These are phyloP conservation scores for Tor tambroides DNA, from an alignment of 2,113 vertebrate genomes.

Conservation along the genomic window DNA sequence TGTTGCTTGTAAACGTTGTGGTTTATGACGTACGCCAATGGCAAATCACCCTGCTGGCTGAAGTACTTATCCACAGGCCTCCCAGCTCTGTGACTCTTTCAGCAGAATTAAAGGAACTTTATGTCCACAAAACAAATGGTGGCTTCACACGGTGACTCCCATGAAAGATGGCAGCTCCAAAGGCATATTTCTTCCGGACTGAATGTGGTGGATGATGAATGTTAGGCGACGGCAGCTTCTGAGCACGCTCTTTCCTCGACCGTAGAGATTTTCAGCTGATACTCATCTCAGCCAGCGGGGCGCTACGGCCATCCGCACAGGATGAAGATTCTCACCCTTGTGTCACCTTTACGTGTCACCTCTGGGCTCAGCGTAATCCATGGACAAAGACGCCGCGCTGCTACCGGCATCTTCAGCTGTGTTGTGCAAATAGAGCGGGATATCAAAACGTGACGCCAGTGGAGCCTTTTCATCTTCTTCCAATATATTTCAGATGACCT, in stretches of 20 bases:
- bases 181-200: slow-evolving; percentile 74
- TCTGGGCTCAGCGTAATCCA: slow-evolving; percentile 20
- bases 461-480: slow-evolving; percentile 25
- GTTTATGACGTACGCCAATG: slow-evolving; percentile 30
- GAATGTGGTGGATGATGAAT: slow-evolving; percentile 77
- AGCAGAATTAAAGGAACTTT: slow-evolving; percentile 68
- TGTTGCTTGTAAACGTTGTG: slow-evolving; percentile 34
- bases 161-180: slow-evolving; percentile 74
- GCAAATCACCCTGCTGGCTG: slow-evolving; percentile 53
- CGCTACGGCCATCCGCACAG: slow-evolving; percentile 58
- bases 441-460: not conserved
- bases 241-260: slow-evolving; percentile 46
- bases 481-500: slow-evolving; percentile 30
- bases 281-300: slow-evolving; percentile 64
- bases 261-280: slow-evolving; percentile 69
- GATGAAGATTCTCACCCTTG: slow-evolving; percentile 72
- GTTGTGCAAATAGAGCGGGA: slow-evolving; percentile 11
- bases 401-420: slow-evolving; percentile 23
- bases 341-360: slow-evolving; percentile 69
- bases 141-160: slow-evolving; percentile 67
- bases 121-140: slow-evolving; percentile 73
- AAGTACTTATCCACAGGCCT: slow-evolving; percentile 56
- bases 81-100: slow-evolving; percentile 49
- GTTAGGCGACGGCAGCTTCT: slow-evolving; percentile 64
- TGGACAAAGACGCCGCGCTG: not conserved